Evolutionary conservation across 2,113 vertebrate species (phyloP).

Genomic region (Oryzias celebensis): DNA sequence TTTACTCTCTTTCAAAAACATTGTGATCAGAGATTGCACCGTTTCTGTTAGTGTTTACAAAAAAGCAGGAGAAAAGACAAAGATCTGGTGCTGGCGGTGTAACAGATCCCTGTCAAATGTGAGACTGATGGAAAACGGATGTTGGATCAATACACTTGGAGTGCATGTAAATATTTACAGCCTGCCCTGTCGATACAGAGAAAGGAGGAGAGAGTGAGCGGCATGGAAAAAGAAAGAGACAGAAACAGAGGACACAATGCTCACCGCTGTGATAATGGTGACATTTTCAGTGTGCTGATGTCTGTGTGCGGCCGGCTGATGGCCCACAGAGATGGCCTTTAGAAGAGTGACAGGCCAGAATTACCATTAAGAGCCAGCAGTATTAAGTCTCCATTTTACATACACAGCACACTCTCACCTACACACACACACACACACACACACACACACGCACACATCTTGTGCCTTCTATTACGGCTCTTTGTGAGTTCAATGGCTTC

Average conservation of each 20-base stretch:
- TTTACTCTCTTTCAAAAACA: no score
- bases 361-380: constrained; percentile 60
- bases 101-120: constrained; percentile 30
- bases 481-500: constrained; percentile 47
- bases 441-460: constrained; percentile 21
- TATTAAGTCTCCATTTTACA: constrained; percentile 63
- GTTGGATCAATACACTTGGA: constrained; percentile 32
- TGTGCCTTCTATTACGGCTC: constrained; percentile 46
- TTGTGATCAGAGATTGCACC: no score
- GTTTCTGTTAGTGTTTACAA: no score
- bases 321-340: constrained; percentile 72
- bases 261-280: constrained; percentile 56
- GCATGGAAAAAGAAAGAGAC: constrained; percentile 14
- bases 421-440: constrained; percentile 3
- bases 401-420: constrained; percentile 1
- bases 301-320: constrained; percentile 61
- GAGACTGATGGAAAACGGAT: constrained; percentile 27
- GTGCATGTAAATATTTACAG: constrained; percentile 57
- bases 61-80: neutral
- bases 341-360: constrained; percentile 62
- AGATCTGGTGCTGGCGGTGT: constrained; percentile 10
- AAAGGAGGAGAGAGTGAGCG: neutral
- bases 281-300: constrained; percentile 60
- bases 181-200: constrained; percentile 22
- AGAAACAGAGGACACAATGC: constrained; percentile 6